Conservation (phyloP, 2,113 vertebrate genomes). For the Neopipo cinnamomea region DNA sequence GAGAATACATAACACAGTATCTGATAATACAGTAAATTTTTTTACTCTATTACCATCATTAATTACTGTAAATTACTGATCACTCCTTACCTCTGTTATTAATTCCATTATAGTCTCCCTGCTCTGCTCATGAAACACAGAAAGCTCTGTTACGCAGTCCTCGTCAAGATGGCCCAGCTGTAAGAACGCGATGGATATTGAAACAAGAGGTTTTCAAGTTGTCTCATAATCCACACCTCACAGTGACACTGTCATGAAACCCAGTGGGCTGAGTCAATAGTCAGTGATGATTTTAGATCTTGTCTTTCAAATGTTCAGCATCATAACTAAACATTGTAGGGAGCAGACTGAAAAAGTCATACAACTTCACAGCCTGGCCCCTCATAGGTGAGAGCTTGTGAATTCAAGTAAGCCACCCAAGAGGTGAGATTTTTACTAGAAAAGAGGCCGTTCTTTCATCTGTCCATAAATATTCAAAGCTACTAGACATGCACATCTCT, state of each 20-base stretch:
- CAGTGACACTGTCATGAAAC: neutral
- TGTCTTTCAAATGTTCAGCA: neutral
- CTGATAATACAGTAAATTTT: neutral
- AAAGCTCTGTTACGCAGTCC: constrained; percentile 91
- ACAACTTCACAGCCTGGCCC: neutral
- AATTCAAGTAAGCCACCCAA: neutral
- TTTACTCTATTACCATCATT: neutral
- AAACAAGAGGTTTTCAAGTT: neutral
- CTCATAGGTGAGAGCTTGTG: neutral
- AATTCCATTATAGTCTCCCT: constrained; percentile 76
- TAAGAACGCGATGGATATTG: neutral
- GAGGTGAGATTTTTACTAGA: neutral
- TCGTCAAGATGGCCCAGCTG: constrained; percentile 89
- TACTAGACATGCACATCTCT: neutral
- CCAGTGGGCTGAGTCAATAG: neutral
- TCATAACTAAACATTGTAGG: neutral
- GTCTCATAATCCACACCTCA: neutral
- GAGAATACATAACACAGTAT: neutral
- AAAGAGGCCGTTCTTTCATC: neutral
- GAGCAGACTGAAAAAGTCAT: neutral
- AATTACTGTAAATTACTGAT: neutral
- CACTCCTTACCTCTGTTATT: constrained; percentile 81
- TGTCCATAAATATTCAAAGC: neutral
- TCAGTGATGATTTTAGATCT: neutral
- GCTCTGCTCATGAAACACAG: constrained; percentile 81